phyloP scores from a whole-genome alignment of 2,797 vertebrate species.

The Epinephelus awoara region DNA sequence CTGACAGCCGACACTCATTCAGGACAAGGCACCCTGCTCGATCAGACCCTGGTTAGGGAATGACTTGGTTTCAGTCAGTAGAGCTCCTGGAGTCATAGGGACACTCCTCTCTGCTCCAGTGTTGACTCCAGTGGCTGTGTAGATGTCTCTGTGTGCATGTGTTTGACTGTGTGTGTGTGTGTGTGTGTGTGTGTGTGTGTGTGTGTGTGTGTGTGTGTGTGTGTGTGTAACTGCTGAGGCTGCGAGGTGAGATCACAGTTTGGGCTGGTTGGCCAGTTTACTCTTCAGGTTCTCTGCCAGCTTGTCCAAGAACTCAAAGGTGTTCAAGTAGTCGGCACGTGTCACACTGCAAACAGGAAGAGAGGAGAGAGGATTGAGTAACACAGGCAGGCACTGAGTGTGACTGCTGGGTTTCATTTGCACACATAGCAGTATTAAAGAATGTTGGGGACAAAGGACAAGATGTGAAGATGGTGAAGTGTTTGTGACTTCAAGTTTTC shows the following conservation, averaged over 20 bases:
- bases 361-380: background rate
- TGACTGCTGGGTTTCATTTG: too few relatives aligned
- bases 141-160: conserved; percentile 36
- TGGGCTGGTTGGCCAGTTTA: conserved; percentile 90
- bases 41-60: conserved; percentile 1
- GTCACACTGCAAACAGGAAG: conserved; percentile 84
- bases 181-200: conserved; percentile 33
- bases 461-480: too few relatives aligned
- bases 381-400: too few relatives aligned
- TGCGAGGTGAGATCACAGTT: conserved; percentile 84
- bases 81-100: conserved; percentile 37
- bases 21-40: conserved; percentile 28
- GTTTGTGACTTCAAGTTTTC: too few relatives aligned
- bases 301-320: conserved; percentile 98
- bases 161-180: background rate
- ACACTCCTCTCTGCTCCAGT: conserved; percentile 35
- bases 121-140: conserved; percentile 34
- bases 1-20: background rate
- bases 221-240: conserved; percentile 12
- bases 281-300: conserved; percentile 94
- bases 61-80: conserved; percentile 14
- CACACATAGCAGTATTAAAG: too few relatives aligned
- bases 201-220: conserved; percentile 22
- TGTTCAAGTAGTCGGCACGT: conserved; percentile 95
- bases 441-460: too few relatives aligned